Base-by-base conservation (phyloP, 2,797 vertebrate species). In the Mycteria americana region DNA sequence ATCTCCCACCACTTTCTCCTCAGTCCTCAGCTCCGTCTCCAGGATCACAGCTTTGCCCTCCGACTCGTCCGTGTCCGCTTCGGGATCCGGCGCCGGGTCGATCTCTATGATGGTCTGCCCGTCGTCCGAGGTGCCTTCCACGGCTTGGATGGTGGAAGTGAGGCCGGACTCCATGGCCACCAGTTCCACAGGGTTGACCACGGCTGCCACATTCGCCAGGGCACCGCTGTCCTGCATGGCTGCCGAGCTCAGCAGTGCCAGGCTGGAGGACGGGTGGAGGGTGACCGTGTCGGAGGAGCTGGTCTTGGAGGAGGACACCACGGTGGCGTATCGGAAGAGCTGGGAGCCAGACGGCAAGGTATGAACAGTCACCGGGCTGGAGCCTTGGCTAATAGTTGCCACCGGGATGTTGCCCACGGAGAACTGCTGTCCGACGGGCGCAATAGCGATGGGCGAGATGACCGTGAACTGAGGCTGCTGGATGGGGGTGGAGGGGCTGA, bases 101-200 rank as follows among this genome's bases (percentile, higher is more conserved):
- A 99, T 99, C 97, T 99, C 99, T 54, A 99, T 99, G 97, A 99
- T 99, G 19, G 99, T 99, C 93, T 99, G 99, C 28, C 98, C 95
- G 4, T 98, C 97, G 0, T 98, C 97, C 0, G 98, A 97, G 74
- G 98, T 97, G 88, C 98, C 97, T 81, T 98, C 98, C 56, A 98
- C 98, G 5, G 98, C 97, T 85, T 98, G 98, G 94, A 98, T 97
- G 64, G 98, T 96, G 14, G 98, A 98, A 33, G 98, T 97, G 90
- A 98, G 97, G 79, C 98, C 98, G 0, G 98, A 98, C 78, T 98
- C 98, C 97, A 99, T 98, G 72, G 99, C 99, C 90, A 99, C 98
- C 96, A 99, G 98, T 97, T 99, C 99, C 92, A 99, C 94, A 0
- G 99, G 99, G 97, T 98, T 99, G 91, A 99, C 96, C 97, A 99